Conservation (phyloP, 64 coral and sea anemone species). For the Trachythela sp. region DNA sequence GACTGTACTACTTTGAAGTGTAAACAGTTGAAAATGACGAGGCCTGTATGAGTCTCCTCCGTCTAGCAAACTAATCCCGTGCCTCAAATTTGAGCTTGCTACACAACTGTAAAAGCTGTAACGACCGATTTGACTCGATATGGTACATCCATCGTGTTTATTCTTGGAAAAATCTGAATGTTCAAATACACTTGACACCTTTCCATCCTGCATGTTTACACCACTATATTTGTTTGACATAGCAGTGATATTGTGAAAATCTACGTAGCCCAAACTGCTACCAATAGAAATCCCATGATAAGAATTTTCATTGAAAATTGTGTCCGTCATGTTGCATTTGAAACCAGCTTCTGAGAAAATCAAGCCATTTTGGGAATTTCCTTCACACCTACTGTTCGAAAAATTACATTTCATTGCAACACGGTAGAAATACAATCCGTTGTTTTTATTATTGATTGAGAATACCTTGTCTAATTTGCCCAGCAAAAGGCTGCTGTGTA, state of each 20-base stretch:
- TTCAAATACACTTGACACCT: constrained; percentile 5
- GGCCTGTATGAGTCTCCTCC: not conserved
- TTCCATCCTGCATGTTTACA: constrained; percentile 45
- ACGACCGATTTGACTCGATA: constrained; percentile 53
- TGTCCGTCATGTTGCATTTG: constrained; percentile 36
- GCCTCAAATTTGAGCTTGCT: constrained; percentile 8
- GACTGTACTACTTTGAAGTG: constrained; percentile 26
- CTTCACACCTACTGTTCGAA: not conserved
- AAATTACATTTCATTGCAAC: not conserved
- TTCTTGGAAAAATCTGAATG: constrained; percentile 36
- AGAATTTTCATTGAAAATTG: constrained; percentile 20
- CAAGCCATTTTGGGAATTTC: not conserved
- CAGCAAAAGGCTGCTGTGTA: constrained; percentile 28
- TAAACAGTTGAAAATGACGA: constrained; percentile 26
- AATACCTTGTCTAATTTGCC: constrained; percentile 14
- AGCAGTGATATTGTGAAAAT: constrained; percentile 1
- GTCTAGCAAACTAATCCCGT: constrained; percentile 55
- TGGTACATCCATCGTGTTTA: constrained; percentile 39
- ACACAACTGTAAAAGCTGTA: constrained; percentile 46
- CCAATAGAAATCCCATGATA: not conserved
- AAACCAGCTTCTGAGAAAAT: not conserved
- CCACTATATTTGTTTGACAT: constrained; percentile 30
- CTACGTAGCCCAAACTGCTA: constrained; percentile 35
- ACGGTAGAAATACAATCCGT: constrained; percentile 30
- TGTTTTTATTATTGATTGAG: constrained; percentile 19